Evolutionary conservation across 2,888 invertebrate genomes (phyloP).

Genomic region (Erebia palarica): DNA sequence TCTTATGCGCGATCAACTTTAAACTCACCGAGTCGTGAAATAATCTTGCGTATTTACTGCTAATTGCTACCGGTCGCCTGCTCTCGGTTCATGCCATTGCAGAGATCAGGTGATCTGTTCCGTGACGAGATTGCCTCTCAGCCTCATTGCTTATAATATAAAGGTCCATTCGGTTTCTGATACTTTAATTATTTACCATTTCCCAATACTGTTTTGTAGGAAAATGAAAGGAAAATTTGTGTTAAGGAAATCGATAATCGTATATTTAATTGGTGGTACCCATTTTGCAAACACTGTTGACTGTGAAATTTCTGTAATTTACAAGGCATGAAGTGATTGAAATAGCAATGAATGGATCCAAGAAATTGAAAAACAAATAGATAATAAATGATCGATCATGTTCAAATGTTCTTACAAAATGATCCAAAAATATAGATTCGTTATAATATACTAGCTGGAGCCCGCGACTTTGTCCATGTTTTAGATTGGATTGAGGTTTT

Average conservation of each 20-base stretch:
- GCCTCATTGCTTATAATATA: slow-evolving; percentile 22
- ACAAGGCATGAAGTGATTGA: background rate
- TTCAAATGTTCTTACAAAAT: too few relatives aligned
- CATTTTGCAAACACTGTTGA: background rate
- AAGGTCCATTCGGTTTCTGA: slow-evolving; percentile 4
- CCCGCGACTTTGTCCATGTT: too few relatives aligned
- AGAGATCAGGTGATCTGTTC: slow-evolving; percentile 34
- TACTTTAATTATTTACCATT: background rate
- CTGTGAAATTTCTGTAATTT: background rate
- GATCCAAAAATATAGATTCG: too few relatives aligned
- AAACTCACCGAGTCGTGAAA: slow-evolving; percentile 70
- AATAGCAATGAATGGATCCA: background rate
- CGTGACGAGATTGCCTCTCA: slow-evolving; percentile 41
- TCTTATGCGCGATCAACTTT: slow-evolving; percentile 30
- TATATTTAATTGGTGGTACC: background rate
- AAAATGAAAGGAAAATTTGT: background rate
- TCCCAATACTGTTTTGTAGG: background rate
- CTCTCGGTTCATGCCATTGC: slow-evolving; percentile 18
- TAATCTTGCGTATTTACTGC: slow-evolving; percentile 57
- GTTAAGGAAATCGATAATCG: background rate
- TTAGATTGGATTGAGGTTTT: too few relatives aligned
- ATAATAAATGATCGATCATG: too few relatives aligned
- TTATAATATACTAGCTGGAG: too few relatives aligned
- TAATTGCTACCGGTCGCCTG: slow-evolving; percentile 23
- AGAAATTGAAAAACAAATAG: too few relatives aligned